Evolutionary conservation across 2,113 vertebrate genomes (phyloP), one percentile per base, ranked within the genome.

Genomic region (Anser cygnoides): DNA sequence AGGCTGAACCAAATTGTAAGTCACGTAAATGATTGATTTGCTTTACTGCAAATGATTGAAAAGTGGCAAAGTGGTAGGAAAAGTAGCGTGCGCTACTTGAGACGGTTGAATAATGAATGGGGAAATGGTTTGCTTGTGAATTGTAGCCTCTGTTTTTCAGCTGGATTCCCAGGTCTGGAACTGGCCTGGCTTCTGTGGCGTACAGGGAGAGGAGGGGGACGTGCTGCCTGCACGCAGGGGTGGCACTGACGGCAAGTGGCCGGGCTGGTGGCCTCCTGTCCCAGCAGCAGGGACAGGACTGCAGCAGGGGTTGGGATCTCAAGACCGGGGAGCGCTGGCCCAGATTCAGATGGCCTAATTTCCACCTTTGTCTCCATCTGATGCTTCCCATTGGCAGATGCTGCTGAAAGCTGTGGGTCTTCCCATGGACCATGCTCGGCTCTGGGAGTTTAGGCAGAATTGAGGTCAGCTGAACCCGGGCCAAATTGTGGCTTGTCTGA

Each of bases 401-500:
- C 86, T 95, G 81, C 90, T 68, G 92, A 58, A 82, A 91, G 92
- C 84, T 95, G 58, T 68, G 93, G 91, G 62, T 92, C 89, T 96
- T 95, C 94, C 95, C 94, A 94, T 31, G 0, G 85, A 92, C 23
- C 68, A 82, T 9, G 43, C 37, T 49, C 37, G 84, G 57, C 87
- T 93, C 87, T 91, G 33, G 84, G 63, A 93, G 89, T 92, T 93
- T 33, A 91, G 78, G 71, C 87, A 95, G 94, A 87, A 97, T 95
- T 95, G 61, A 91, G 96, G 95, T 97, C 96, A 95, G 87, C 87
- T 96, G 96, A 97, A 62, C 66, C 18, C 73, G 62, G 82, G 93
- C 94, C 95, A 96, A 89, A 33, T 22, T 70, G 58, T 92, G 72
- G 49, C 43, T 76, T 49, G 85, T 37, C 84, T 87, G 49, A 13